A percentile compares a stretch with the other conserved stretches of the same genome.
Conservation (phyloP, 1,140 invertebrate genomes). For the Aphaenogaster ashmeadi region DNA sequence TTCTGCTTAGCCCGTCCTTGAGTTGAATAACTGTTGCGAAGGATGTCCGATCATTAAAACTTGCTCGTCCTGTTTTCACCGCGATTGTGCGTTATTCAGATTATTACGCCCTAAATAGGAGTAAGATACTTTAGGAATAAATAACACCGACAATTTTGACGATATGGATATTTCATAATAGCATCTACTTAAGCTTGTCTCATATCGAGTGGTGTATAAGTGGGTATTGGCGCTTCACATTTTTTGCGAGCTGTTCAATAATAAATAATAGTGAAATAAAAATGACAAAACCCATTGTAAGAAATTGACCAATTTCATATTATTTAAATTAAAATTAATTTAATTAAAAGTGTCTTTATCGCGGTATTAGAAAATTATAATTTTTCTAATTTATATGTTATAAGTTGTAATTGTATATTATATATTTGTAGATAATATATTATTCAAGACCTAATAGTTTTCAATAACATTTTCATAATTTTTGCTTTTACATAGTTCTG, state of each 20-base stretch:
- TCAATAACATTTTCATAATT: neutral
- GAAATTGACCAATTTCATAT: neutral
- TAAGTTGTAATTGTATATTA: slow-evolving; percentile 17
- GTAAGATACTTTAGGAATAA: slow-evolving; percentile 8
- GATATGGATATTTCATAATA: neutral
- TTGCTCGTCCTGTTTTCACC: slow-evolving; percentile 64
- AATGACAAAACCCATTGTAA: neutral
- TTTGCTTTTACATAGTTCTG: neutral
- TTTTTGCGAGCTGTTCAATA: neutral
- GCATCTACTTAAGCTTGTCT: neutral
- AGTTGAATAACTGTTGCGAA: slow-evolving; percentile 76
- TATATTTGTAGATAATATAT: neutral
- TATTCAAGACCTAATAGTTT: neutral
- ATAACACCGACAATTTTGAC: slow-evolving; percentile 31
- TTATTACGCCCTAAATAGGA: slow-evolving; percentile 50
- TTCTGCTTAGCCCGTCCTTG: slow-evolving; percentile 70
- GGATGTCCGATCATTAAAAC: slow-evolving; percentile 75
- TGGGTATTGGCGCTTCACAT: no score
- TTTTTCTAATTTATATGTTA: neutral
- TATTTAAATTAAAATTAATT: neutral
- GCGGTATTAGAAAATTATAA: neutral
- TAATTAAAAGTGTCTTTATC: neutral
- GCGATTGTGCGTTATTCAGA: slow-evolving; percentile 19
- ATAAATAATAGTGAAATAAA: slow-evolving; percentile 5
- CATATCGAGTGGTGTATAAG: neutral